Evolutionary conservation across 2,888 invertebrate genomes (phyloP), one percentile per base, ranked within the genome.

Genomic region (Erannis defoliaria): DNA sequence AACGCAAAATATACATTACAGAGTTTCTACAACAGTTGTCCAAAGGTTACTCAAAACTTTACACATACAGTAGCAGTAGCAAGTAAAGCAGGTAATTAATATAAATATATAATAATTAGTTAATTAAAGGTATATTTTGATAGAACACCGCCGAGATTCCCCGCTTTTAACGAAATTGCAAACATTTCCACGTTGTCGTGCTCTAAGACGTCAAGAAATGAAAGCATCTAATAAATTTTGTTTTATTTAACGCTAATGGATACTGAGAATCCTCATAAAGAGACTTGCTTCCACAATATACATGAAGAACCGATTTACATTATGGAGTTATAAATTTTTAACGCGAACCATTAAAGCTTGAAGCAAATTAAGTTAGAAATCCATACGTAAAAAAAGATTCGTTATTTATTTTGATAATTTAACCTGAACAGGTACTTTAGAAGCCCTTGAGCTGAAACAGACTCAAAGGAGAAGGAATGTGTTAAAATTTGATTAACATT

Each of bases 171-270:
- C 65, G 51, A 71, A 70, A 72, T 76, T 68, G 67, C 62, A 48
- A 67, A 65, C 68, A 67, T 77, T 74, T 66, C 57, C 62, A 18
- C 55, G 64, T 67, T 64, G 65, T 66, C 54, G 54, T 53, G 60
- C 59, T 68, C 57, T 66, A 67, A 72, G 66, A 73, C 62, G 66
- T 74, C 73, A 74, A 69, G 70, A 67, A 71, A 73, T 70, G 62
- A 71, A 55, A 66, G 71, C 59, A 64, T 63, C 65, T 66, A 64
- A 72, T 75, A 68, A 72, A 76, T 72, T 62, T 67, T 67, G 70
- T 79, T 74, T 69, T 73, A 73, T 77, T 70, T 71, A 71, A 64
- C 68, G 66, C 62, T 70, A 69, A 72, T 68, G 67, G 68, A 66
- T 63, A 64, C 62, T 60, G 55, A 50, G 57, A 49, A 61, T 62